These are phyloP conservation scores for Pangasianodon gigas DNA, from an alignment of 2,113 vertebrate species.

Conservation along the genomic window DNA sequence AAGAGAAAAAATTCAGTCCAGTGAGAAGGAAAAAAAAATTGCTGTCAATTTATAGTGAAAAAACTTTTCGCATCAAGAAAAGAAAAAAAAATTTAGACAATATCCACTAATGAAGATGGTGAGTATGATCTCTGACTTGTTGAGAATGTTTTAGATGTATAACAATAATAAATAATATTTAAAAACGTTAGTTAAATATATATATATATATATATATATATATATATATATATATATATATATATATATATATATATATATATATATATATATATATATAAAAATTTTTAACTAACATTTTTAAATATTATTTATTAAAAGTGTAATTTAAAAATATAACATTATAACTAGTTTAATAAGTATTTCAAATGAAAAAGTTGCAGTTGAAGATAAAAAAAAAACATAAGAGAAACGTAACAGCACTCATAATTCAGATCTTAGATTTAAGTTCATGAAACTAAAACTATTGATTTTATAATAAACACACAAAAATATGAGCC, in stretches of 20 bases:
- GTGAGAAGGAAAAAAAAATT: background rate
- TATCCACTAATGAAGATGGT: background rate
- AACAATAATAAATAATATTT: background rate
- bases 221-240: background rate
- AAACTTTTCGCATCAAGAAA: background rate
- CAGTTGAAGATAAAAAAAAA: too few species aligned
- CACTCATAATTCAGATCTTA: too few species aligned
- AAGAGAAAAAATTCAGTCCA: background rate
- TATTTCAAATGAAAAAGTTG: background rate
- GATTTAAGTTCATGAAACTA: background rate
- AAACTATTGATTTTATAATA: background rate
- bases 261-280: too few species aligned
- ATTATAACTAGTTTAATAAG: background rate
- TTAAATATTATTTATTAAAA: background rate
- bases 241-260: background rate
- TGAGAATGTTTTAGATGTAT: background rate
- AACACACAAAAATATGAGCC: background rate
- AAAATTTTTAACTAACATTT: too few species aligned
- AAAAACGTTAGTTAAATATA: background rate
- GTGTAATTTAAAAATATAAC: background rate
- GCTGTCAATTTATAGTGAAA: background rate
- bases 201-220: background rate
- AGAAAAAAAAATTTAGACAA: background rate
- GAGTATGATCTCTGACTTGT: background rate
- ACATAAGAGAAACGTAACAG: background rate